These are phyloP conservation scores for Muscicapa adusta DNA, from an alignment of 2,113 vertebrate species.

Conservation along the genomic window DNA sequence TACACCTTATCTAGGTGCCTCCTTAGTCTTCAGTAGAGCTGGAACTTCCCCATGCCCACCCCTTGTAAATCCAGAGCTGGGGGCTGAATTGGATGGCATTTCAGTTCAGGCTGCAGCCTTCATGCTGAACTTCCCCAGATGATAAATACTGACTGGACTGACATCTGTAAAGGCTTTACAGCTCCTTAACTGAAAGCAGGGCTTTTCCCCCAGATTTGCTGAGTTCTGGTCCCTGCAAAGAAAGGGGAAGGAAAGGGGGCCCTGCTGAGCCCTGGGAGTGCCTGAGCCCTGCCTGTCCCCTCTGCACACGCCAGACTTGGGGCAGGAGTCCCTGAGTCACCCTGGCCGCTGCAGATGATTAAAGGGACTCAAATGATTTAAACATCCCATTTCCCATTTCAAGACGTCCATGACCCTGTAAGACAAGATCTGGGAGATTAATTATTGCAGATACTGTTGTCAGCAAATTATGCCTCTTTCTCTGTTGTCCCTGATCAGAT, in stretches of 20 bases:
- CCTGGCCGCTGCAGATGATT: background rate
- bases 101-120: background rate
- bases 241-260: background rate
- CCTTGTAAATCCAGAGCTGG: background rate
- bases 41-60: background rate
- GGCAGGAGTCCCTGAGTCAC: background rate
- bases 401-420: background rate
- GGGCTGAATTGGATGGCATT: background rate
- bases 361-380: background rate
- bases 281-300: background rate
- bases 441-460: slow-evolving; percentile 43
- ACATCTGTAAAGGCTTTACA: background rate
- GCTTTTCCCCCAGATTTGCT: background rate
- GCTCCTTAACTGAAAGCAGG: background rate
- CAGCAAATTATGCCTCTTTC: slow-evolving; percentile 51
- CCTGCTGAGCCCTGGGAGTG: fast-evolving
- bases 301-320: background rate
- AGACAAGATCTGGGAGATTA: slow-evolving; percentile 56
- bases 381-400: slow-evolving; percentile 38
- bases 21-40: background rate
- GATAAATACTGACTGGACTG: background rate
- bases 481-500: slow-evolving; percentile 55
- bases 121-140: background rate
- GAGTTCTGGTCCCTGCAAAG: background rate
- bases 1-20: background rate